Evolutionary conservation across 2,113 vertebrate species (phyloP).

Genomic region (Falcunculus frontatus): DNA sequence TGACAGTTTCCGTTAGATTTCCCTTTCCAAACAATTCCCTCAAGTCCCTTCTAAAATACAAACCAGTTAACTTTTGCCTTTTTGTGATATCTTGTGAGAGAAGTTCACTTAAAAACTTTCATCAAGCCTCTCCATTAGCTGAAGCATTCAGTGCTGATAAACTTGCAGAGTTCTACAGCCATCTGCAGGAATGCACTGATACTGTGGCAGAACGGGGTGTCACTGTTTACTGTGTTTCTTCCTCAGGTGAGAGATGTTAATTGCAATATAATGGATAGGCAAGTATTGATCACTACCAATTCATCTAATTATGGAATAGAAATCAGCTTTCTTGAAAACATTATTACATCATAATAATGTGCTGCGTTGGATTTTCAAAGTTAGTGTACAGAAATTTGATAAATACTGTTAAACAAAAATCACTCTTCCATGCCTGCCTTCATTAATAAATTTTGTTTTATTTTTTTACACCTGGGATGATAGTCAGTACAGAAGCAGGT

Average conservation of each 20-base stretch:
- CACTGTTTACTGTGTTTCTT: not conserved
- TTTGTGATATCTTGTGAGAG: not conserved
- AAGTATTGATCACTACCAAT: not conserved
- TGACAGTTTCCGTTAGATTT: not conserved
- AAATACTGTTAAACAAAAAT: not conserved
- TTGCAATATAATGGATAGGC: not conserved
- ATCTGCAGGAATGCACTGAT: slow-evolving; percentile 59
- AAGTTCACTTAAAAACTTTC: not conserved
- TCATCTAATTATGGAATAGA: not conserved
- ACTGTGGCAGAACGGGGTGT: not conserved
- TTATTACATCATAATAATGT: not conserved
- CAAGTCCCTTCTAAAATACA: not conserved
- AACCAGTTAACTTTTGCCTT: not conserved
- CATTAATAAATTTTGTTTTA: not conserved
- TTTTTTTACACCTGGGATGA: not conserved
- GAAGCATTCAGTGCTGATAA: not conserved
- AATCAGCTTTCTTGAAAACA: not conserved
- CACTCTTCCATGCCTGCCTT: not conserved
- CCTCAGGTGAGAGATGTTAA: not conserved
- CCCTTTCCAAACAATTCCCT: not conserved
- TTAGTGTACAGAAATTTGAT: not conserved
- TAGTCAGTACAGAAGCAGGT: not conserved
- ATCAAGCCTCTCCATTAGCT: not conserved
- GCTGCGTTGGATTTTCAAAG: not conserved
- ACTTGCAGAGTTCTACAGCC: slow-evolving; percentile 55